Percentiles rank a stretch among this genome's conserved stretches.
phyloP scores from a whole-genome alignment of 2,888 invertebrate species.

The Amphipoea oculea region DNA sequence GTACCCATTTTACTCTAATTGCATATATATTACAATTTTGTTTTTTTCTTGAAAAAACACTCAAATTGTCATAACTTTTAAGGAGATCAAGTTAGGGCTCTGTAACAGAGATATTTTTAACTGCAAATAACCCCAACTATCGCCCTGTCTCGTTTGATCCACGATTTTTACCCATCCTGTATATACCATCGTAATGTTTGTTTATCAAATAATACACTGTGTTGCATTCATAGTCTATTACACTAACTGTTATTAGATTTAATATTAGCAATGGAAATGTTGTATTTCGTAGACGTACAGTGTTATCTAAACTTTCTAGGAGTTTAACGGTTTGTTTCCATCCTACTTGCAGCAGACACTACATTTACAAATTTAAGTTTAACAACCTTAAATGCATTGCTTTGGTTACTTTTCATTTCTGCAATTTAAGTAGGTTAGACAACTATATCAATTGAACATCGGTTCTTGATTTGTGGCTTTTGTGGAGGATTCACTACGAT shows the following conservation, averaged over 20 bases:
- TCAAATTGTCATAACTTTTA: no score
- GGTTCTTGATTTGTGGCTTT: slow-evolving; percentile 13
- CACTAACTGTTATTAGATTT: slow-evolving; percentile 28
- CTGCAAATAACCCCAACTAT: no score
- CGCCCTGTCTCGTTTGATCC: no score
- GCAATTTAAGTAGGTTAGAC: neutral
- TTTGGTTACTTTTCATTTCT: slow-evolving; percentile 31
- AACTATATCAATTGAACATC: neutral
- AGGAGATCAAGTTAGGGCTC: no score
- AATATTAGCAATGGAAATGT: slow-evolving; percentile 36
- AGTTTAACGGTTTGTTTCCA: slow-evolving; percentile 49
- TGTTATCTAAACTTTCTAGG: slow-evolving; percentile 56
- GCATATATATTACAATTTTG: no score
- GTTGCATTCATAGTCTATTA: neutral
- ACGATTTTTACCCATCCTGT: no score
- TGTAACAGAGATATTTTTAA: no score
- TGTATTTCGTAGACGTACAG: slow-evolving; percentile 42
- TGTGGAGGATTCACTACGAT: neutral
- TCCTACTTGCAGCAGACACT: neutral
- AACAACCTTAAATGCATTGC: neutral
- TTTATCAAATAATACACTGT: slow-evolving; percentile 5
- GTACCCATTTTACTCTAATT: no score
- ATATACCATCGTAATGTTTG: neutral
- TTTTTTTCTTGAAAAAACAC: no score
- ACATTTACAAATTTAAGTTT: slow-evolving; percentile 18